A percentile compares a stretch with the other conserved stretches of the same genome.
Evolutionary conservation across 2,888 invertebrate species (phyloP).

Genomic region (Drosophila meridiana): DNA sequence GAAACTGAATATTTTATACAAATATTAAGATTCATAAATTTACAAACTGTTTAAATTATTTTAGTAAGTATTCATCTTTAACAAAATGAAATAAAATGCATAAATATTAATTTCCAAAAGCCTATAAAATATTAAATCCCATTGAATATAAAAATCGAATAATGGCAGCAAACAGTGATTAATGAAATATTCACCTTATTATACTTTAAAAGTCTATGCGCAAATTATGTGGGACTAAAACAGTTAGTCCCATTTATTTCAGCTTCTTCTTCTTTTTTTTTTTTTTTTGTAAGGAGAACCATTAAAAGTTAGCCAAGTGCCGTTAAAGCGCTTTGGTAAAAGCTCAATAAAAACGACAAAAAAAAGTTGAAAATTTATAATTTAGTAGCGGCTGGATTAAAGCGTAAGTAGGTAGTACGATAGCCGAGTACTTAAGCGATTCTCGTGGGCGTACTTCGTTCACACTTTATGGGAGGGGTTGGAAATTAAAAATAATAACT

Average conservation of each 20-base stretch:
- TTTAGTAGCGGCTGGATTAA: constrained; percentile 1
- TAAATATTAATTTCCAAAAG: not conserved
- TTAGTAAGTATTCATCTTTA: not conserved
- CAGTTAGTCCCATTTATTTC: constrained; percentile 10
- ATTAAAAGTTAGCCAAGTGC: constrained; percentile 48
- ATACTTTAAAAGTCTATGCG: not conserved
- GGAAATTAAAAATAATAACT: not conserved
- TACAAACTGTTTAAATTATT: fast-evolving
- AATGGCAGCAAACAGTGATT: not conserved
- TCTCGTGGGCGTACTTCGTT: constrained; percentile 6
- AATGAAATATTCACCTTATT: constrained; percentile 9
- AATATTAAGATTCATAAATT: not conserved
- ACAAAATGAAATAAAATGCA: not conserved
- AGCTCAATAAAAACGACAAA: constrained; percentile 12
- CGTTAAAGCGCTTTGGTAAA: constrained; percentile 41
- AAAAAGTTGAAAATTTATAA: constrained; percentile 6
- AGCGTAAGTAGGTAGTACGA: not conserved
- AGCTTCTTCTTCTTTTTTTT: not conserved
- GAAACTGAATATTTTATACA: not conserved
- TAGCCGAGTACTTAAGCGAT: constrained; percentile 5
- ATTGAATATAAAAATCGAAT: not conserved
- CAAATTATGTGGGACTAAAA: constrained; percentile 4
- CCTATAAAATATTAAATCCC: not conserved
- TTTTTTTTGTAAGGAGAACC: constrained; percentile 9
- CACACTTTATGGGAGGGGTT: not conserved